Base-by-base conservation (phyloP, 2,888 invertebrate species). In the Sepioteuthis lessoniana region DNA sequence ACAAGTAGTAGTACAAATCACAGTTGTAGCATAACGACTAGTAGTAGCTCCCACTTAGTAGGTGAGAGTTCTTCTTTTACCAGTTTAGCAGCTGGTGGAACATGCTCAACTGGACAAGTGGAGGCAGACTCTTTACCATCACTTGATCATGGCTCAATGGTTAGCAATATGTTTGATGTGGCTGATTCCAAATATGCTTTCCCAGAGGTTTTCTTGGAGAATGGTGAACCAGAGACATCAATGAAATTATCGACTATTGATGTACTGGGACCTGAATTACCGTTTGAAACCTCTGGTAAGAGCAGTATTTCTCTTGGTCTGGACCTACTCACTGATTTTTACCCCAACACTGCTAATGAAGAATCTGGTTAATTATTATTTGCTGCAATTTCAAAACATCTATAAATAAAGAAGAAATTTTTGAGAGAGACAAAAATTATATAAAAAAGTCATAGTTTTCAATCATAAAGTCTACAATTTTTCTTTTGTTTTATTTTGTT, bases 191-290 rank as follows among this genome's bases (percentile, higher is more conserved):
- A 92, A 47, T 92, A 47, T 92, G 92, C 92, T 47, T 92, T 92
- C 35, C 92, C 92, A n/a, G 92, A 92, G 25, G 92, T 92, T 92
- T 92, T 92, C 92, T 92, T 92, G 13, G 92, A 92, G 92, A 92
- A 92, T 47, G 92, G 92, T 46, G 92, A 92, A 47, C 92, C 92
- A 47, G 92, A 92, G 35, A 92, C 47, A 31, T 47, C 92, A n/a
- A 42, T 42, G 42, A 92, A 92, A 92, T 47, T 92, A 19, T 92
- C 92, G 8, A 92, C 42, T 4, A 38, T 42, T 46, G 92, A 92
- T 92, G 92, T 92, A 46, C 47, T 92, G 19, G 47, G 92, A 42
- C 92, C 92, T 28, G 92, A 47, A 92, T 47, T 92, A 47, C 92
- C 92, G 8, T 92, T 92, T 92, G 92, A 92, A 92, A 28, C 92